These are phyloP conservation scores for Aurelia sp. DNA, from an alignment of 30 jellyfish, hydroid and myxozoan genomes.

Conservation along the genomic window DNA sequence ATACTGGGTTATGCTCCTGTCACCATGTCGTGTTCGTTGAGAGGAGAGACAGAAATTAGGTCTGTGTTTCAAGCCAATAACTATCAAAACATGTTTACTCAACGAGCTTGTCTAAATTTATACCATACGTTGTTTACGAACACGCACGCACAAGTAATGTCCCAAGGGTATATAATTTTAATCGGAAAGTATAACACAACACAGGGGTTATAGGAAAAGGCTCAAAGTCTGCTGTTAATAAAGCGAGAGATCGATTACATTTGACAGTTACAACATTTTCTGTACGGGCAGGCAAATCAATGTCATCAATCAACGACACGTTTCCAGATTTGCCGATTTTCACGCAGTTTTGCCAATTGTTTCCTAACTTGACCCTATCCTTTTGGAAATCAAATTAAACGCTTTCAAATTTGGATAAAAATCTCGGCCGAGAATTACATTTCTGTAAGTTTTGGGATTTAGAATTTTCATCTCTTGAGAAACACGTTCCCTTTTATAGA, in stretches of 20 bases:
- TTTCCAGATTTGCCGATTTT: constrained; percentile 11
- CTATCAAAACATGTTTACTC: no score
- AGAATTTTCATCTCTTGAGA: constrained; percentile 35
- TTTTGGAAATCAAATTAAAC: constrained; percentile 17
- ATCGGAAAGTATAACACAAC: no score
- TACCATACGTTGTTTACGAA: no score
- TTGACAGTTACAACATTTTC: no score
- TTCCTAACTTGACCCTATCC: constrained; percentile 21
- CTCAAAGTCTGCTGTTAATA: no score
- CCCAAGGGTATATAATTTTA: no score
- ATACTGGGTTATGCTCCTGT: constrained; percentile 17
- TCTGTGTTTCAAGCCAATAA: no score
- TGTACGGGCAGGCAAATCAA: constrained; percentile 9
- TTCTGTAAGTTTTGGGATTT: constrained; percentile 33
- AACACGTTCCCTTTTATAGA: constrained; percentile 4
- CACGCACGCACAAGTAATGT: no score
- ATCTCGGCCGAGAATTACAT: constrained; percentile 36
- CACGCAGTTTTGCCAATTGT: constrained; percentile 26
- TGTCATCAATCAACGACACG: background rate
- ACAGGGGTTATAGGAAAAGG: no score
- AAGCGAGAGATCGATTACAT: no score
- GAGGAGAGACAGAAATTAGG: no score
- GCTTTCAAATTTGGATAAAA: constrained; percentile 1
- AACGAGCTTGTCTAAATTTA: no score
- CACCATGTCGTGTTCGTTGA: constrained; percentile 6